These are phyloP conservation scores for Diarsia brunnea DNA, from an alignment of 2,888 invertebrate genomes.

Conservation along the genomic window DNA sequence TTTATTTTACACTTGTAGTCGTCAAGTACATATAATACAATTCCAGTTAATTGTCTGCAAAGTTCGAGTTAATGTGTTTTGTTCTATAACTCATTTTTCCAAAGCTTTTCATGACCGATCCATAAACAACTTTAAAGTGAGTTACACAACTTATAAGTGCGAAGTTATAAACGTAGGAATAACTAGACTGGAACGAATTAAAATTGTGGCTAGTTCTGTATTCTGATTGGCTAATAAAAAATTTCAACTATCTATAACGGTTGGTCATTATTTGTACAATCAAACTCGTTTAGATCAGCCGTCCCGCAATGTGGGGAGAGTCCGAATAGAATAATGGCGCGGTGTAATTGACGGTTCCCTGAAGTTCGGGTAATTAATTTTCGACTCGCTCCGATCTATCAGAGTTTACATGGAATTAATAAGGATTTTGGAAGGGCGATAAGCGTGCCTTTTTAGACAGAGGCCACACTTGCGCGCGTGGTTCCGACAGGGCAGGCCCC, in stretches of 20 bases:
- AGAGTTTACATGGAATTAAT: conserved; percentile 73
- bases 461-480: conserved; percentile 47
- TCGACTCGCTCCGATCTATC: conserved; percentile 74
- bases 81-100: conserved; percentile 62
- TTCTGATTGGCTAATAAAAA: conserved; percentile 15
- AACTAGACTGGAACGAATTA: conserved; percentile 19
- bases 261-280: conserved; percentile 52
- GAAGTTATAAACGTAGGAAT: conserved; percentile 32
- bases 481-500: conserved; percentile 32
- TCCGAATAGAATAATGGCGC: conserved; percentile 77
- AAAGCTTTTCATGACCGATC: conserved; percentile 41
- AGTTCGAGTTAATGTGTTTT: conserved; percentile 63
- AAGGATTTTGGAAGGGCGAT: conserved; percentile 60
- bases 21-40: conserved; percentile 50
- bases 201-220: conserved; percentile 24
- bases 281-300: conserved; percentile 59
- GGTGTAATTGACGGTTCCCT: conserved; percentile 79
- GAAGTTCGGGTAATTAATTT: conserved; percentile 82
- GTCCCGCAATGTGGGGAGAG: conserved; percentile 69
- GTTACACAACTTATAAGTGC: conserved; percentile 44
- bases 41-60: conserved; percentile 61
- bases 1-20: conserved; percentile 55
- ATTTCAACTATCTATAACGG: conserved; percentile 21
- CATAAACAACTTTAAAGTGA: conserved; percentile 54
- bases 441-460: conserved; percentile 60